Evolutionary conservation across 2,888 invertebrate genomes (phyloP).

Genomic region (Rhimphoctona megacephalus): DNA sequence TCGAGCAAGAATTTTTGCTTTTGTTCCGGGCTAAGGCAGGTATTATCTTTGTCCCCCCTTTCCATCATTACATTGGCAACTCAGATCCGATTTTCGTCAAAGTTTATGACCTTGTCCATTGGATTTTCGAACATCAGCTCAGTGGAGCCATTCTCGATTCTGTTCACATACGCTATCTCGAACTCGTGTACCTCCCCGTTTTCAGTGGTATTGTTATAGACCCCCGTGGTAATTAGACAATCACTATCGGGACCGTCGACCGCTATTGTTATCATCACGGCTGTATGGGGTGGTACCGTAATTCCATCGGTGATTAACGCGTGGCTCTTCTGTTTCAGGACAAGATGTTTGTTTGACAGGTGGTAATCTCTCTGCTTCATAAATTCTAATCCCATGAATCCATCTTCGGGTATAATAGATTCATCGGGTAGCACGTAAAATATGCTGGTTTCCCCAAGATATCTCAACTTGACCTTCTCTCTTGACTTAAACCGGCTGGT

Average conservation of each 20-base stretch:
- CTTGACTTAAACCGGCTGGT: slow-evolving; percentile 27
- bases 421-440: slow-evolving; percentile 32
- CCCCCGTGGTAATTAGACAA: slow-evolving; percentile 27
- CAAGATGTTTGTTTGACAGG: slow-evolving; percentile 22
- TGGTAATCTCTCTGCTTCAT: slow-evolving; percentile 30
- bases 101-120: slow-evolving; percentile 30
- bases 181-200: slow-evolving; percentile 23
- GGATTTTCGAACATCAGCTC: slow-evolving; percentile 28
- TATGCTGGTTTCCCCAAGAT: slow-evolving; percentile 19
- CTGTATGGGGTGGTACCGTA: slow-evolving; percentile 28
- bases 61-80: slow-evolving; percentile 27
- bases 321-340: slow-evolving; percentile 25
- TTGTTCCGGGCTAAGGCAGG: slow-evolving; percentile 5
- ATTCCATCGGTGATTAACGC: slow-evolving; percentile 33
- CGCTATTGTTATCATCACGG: slow-evolving; percentile 28
- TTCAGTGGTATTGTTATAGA: neutral
- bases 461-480: slow-evolving; percentile 7
- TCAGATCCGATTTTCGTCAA: slow-evolving; percentile 32
- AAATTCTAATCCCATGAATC: slow-evolving; percentile 20
- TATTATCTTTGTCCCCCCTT: slow-evolving; percentile 20
- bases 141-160: neutral
- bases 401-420: slow-evolving; percentile 29
- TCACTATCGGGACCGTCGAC: slow-evolving; percentile 30
- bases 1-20: slow-evolving; percentile 4
- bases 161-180: neutral